Evolutionary conservation across 1,140 invertebrate species (phyloP).

Genomic region (Saccostrea cuccullata): DNA sequence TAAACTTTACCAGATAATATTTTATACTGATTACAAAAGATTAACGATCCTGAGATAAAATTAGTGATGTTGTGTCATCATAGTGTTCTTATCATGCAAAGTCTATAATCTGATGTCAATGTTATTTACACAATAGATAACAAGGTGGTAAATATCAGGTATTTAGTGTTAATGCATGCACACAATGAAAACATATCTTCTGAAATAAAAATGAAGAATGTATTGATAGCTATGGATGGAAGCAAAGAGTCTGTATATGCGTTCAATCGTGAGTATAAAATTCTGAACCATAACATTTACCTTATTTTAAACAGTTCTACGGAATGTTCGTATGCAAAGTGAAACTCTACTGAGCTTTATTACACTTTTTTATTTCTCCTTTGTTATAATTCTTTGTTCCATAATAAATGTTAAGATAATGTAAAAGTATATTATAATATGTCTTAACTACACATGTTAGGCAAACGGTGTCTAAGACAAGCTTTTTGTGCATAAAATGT

Average conservation of each 20-base stretch:
- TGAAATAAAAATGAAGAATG: neutral
- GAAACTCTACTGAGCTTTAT: no score
- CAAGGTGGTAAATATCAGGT: neutral
- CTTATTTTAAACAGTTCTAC: no score
- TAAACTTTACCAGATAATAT: neutral
- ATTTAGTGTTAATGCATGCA: neutral
- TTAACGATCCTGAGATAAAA: neutral
- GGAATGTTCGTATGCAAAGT: neutral
- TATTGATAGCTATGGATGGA: constrained; percentile 28
- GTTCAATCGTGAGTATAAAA: constrained; percentile 24
- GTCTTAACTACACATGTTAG: no score
- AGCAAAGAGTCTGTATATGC: constrained; percentile 29
- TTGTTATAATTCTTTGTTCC: no score
- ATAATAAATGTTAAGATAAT: no score
- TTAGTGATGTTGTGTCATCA: neutral
- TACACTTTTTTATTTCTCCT: no score
- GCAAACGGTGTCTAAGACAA: no score
- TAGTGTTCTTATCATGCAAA: neutral
- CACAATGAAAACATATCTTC: neutral
- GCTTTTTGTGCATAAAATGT: no score
- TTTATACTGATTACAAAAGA: neutral
- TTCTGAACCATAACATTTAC: neutral
- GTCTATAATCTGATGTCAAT: neutral
- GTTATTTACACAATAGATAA: neutral
- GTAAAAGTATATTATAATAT: no score